Base-by-base conservation (phyloP, 2,113 vertebrate genomes). In the Todiramphus chloris region DNA sequence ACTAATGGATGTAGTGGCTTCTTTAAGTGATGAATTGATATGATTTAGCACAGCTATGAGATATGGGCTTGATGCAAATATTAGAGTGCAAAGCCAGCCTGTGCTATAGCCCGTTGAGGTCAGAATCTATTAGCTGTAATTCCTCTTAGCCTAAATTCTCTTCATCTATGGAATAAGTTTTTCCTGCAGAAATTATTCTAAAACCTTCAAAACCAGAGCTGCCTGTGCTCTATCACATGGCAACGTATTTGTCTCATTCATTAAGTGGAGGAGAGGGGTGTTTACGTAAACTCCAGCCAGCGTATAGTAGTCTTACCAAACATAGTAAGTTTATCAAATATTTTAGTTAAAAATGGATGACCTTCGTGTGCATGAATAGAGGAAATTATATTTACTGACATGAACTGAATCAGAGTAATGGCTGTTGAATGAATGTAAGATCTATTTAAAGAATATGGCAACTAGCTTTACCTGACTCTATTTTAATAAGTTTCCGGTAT, bases 101-200 rank as follows among this genome's bases (percentile, higher is more conserved):
- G 92, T 41, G 3, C 94, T 97, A 88, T 8, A 92, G 96, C 83
- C 86, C 69, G 90, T 85, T 95, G 96, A 97, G 83, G 95, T 94
- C 96, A 97, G 96, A 96, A 78, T 93, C 89, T 90, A 94, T 96
- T 94, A 96, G 69, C 86, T 20, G 27, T 95, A 87, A 89, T 72
- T 94, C 89, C 73, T 94, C 64, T 70, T 70, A 84, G 63, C 60
- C 76, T 83, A 60, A 95, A 81, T 90, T 95, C 69, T 87, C 72
- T 76, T 90, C 58, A 75, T 82, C 86, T 82, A 14, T 46, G 50
- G 69, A 60, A 46, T 43, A 77, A 43, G n/a, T 46, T 90, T 93
- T 92, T 69, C 58, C 74, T 87, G 9, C 41, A 91, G 76, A 87
- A 96, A 93, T 92, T 24, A 82, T 78, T 90, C 62, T 56, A 48